Evolutionary conservation across 1,140 invertebrate genomes (phyloP).

Genomic region (Hesperophylax magnus): DNA sequence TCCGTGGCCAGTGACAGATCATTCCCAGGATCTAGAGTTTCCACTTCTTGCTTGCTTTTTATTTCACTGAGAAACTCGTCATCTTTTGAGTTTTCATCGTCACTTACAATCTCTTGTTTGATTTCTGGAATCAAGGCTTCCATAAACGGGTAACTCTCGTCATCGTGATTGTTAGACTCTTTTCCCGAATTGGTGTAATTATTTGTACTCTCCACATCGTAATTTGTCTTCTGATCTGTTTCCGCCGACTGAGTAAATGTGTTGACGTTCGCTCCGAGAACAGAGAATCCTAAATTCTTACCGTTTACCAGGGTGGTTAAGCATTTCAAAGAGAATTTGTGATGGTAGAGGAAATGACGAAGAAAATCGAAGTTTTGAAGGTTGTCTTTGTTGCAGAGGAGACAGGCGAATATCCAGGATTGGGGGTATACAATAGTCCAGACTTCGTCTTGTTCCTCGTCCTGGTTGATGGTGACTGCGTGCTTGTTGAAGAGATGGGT

Average conservation of each 20-base stretch:
- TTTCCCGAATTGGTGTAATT: conserved; percentile 16
- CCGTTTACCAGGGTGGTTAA: conserved; percentile 63
- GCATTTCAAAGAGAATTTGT: conserved; percentile 67
- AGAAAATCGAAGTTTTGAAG: conserved; percentile 61
- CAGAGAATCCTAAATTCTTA: conserved; percentile 62
- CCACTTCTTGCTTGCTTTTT: conserved; percentile 45
- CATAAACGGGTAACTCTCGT: conserved; percentile 46
- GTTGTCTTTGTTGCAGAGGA: conserved; percentile 63
- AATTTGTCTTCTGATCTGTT: not conserved
- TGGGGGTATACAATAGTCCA: conserved; percentile 64
- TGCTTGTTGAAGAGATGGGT: conserved; percentile 66
- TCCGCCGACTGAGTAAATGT: conserved; percentile 27
- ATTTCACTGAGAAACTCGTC: conserved; percentile 37
- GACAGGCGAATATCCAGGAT: conserved; percentile 61
- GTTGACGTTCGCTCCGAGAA: conserved; percentile 65
- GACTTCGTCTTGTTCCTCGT: conserved; percentile 61
- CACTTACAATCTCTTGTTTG: conserved; percentile 62
- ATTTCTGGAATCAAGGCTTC: conserved; percentile 61
- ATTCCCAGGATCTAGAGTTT: conserved; percentile 53
- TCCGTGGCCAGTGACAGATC: conserved; percentile 52
- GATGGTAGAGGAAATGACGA: conserved; percentile 66
- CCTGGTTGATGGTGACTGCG: conserved; percentile 61
- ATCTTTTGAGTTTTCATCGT: conserved; percentile 42
- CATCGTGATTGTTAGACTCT: conserved; percentile 22
- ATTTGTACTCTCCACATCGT: conserved; percentile 5